Evolutionary conservation across 2,797 vertebrate species (phyloP).

Genomic region (Sciaenops ocellatus): DNA sequence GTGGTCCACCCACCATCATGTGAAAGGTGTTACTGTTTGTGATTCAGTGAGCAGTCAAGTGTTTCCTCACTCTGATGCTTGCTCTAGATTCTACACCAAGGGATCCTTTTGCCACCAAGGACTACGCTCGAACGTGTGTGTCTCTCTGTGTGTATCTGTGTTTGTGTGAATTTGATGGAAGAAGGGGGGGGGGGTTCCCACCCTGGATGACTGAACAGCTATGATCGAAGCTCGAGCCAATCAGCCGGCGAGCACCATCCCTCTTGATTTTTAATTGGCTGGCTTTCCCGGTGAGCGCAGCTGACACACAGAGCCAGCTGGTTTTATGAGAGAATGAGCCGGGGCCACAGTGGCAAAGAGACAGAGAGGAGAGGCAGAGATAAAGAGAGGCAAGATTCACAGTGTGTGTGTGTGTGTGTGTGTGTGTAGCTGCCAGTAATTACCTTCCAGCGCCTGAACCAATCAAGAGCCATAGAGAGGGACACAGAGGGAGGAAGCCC

Average conservation of each 20-base stretch:
- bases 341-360: conserved; percentile 67
- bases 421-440: conserved; percentile 60
- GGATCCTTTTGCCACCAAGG: conserved; percentile 38
- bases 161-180: conserved; percentile 41
- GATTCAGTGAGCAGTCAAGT: conserved; percentile 46
- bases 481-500: conserved; percentile 53
- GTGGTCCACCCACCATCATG: conserved; percentile 4
- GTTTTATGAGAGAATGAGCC: conserved; percentile 76
- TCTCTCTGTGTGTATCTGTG: conserved; percentile 25
- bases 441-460: conserved; percentile 62
- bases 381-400: conserved; percentile 59
- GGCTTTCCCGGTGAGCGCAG: conserved; percentile 72
- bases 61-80: conserved; percentile 41
- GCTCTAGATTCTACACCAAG: conserved; percentile 61
- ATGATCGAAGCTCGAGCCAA: conserved; percentile 79
- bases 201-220: conserved; percentile 63
- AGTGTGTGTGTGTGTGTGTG: conserved; percentile 16
- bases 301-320: conserved; percentile 78
- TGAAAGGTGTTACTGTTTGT: conserved; percentile 32
- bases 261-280: conserved; percentile 86
- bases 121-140: conserved; percentile 12
- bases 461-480: conserved; percentile 64
- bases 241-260: conserved; percentile 72
- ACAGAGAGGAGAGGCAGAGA: conserved; percentile 56
- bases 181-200: conserved; percentile 36